These are phyloP conservation scores for Amphiura filiformis DNA, from an alignment of 35 echinoderm and acorn worm species.

Conservation along the genomic window DNA sequence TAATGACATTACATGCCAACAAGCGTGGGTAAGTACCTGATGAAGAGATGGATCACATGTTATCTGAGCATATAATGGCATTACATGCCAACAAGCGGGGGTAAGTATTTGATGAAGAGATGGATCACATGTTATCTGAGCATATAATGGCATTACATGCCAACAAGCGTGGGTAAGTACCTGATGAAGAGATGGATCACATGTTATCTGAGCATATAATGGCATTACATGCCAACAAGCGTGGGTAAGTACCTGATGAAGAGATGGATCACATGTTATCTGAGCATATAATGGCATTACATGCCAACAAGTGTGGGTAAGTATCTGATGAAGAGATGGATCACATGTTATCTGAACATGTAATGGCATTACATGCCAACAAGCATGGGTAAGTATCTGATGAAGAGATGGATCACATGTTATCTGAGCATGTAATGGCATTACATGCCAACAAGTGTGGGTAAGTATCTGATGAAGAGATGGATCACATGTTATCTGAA, in stretches of 20 bases:
- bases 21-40: too few relatives aligned
- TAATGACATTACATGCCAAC: slow-evolving; percentile 90
- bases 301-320: slow-evolving; percentile 81
- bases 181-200: slow-evolving; percentile 96
- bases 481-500: slow-evolving; percentile 96
- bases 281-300: slow-evolving; percentile 93
- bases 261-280: slow-evolving; percentile 96
- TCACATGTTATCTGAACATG: slow-evolving; percentile 91
- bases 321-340: slow-evolving; percentile 99
- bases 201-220: slow-evolving; percentile 97
- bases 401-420: slow-evolving; percentile 95
- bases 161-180: too few relatives aligned
- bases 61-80: slow-evolving; percentile 97
- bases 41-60: slow-evolving; percentile 95
- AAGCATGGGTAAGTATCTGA: too few relatives aligned
- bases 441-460: slow-evolving; percentile 80
- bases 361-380: slow-evolving; percentile 91
- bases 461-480: slow-evolving; percentile 97
- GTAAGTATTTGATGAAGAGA: slow-evolving; percentile 97
- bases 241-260: too few relatives aligned
- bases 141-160: slow-evolving; percentile 94
- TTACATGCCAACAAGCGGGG: slow-evolving; percentile 80
- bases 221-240: slow-evolving; percentile 83
- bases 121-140: slow-evolving; percentile 96
- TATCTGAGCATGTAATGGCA: slow-evolving; percentile 97